Conservation (phyloP, 1,140 invertebrate species). For the Atta cephalotes region DNA sequence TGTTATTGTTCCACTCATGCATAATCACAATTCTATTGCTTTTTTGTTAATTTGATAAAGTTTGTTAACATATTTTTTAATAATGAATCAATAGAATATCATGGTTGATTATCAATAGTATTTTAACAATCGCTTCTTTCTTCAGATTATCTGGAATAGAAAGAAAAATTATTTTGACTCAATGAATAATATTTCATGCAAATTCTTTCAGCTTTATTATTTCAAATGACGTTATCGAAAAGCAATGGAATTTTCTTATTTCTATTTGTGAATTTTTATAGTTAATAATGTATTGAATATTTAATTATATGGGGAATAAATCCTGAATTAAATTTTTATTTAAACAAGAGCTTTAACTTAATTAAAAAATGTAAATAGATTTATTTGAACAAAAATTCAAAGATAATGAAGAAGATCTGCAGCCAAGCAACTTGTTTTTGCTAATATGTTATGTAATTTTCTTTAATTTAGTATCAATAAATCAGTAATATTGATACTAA, state of each 20-base stretch:
- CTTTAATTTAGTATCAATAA: too few relatives aligned
- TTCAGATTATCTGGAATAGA: not conserved
- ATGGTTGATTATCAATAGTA: not conserved
- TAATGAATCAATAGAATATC: not conserved
- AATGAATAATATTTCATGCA: not conserved
- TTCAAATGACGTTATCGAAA: not conserved
- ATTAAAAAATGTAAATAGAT: too few relatives aligned
- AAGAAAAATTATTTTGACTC: not conserved
- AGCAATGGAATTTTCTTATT: not conserved
- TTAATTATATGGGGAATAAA: not conserved
- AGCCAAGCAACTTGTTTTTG: too few relatives aligned
- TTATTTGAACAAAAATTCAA: too few relatives aligned
- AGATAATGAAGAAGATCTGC: too few relatives aligned
- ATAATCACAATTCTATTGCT: not conserved
- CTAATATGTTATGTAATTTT: too few relatives aligned
- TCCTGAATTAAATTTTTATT: not conserved
- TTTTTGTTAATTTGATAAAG: slow-evolving; percentile 39
- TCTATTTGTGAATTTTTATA: not conserved
- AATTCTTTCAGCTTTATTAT: not conserved
- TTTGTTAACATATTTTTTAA: not conserved
- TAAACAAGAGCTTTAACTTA: not conserved
- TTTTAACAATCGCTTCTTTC: not conserved
- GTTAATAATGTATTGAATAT: not conserved
- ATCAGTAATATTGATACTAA: too few relatives aligned
- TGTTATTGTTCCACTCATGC: not conserved